Evolutionary conservation across 2,888 invertebrate genomes (phyloP).

Genomic region (Thymelicus acteon): DNA sequence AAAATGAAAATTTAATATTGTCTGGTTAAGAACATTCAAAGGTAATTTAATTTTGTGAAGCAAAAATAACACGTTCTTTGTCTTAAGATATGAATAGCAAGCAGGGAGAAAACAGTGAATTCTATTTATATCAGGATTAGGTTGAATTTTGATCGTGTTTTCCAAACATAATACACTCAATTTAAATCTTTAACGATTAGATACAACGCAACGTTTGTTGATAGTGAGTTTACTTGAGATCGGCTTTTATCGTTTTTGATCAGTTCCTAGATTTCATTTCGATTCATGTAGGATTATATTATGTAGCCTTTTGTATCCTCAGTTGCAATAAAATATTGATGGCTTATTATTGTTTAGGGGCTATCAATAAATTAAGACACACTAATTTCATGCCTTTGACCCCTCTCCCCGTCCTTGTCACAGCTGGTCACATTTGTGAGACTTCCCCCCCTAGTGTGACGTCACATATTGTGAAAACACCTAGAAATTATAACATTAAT

Average conservation of each 20-base stretch:
- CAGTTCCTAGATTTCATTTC: not conserved
- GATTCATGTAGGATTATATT: no score
- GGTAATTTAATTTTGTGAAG: conserved; percentile 5
- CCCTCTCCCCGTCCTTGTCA: no score
- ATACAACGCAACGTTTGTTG: not conserved
- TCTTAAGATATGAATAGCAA: not conserved
- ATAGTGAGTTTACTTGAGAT: conserved; percentile 6
- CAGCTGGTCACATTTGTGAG: no score
- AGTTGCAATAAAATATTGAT: no score
- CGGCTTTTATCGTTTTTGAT: not conserved
- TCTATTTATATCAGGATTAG: not conserved
- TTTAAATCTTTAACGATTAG: conserved; percentile 8
- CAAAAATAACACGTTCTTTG: conserved; percentile 2
- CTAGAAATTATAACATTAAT: no score
- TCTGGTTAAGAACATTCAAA: not conserved
- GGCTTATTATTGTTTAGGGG: no score
- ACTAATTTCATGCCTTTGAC: no score
- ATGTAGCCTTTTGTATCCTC: no score
- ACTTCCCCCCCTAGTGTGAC: no score
- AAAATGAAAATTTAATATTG: no score
- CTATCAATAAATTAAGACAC: no score
- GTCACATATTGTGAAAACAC: no score
- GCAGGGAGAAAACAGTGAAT: not conserved
- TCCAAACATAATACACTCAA: not conserved
- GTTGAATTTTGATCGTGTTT: conserved; percentile 1